Evolutionary conservation across 2,888 invertebrate genomes (phyloP).

Genomic region (Resseliella maxima): DNA sequence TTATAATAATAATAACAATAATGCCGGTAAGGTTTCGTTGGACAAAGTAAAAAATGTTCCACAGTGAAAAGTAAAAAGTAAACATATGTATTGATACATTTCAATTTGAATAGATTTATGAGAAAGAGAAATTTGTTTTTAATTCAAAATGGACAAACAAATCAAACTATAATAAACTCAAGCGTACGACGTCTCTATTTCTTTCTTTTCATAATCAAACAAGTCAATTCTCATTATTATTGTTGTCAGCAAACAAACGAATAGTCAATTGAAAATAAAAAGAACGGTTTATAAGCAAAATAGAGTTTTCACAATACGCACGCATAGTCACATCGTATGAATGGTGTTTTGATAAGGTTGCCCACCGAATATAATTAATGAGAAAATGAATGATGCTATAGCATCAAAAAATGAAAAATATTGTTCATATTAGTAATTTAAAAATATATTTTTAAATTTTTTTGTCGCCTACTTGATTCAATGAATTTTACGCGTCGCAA

Average conservation of each 20-base stretch:
- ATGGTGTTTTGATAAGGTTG: conserved; percentile 47
- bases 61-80: background rate
- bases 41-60: background rate
- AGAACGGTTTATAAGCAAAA: background rate
- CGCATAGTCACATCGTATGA: background rate
- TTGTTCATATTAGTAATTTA: too few relatives aligned
- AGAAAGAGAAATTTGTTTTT: background rate
- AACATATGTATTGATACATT: background rate
- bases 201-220: too few relatives aligned
- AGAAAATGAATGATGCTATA: background rate
- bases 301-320: background rate
- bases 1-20: too few relatives aligned
- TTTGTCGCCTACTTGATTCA: background rate
- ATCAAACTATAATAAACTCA: background rate
- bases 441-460: background rate
- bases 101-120: background rate
- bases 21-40: background rate
- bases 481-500: background rate
- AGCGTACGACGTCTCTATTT: too few relatives aligned
- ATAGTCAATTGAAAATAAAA: background rate
- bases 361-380: conserved; percentile 21
- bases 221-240: too few relatives aligned
- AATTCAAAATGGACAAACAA: background rate
- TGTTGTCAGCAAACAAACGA: background rate
- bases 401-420: too few relatives aligned